phyloP scores from a whole-genome alignment of 2,113 vertebrate species.

The Thunnus thynnus region DNA sequence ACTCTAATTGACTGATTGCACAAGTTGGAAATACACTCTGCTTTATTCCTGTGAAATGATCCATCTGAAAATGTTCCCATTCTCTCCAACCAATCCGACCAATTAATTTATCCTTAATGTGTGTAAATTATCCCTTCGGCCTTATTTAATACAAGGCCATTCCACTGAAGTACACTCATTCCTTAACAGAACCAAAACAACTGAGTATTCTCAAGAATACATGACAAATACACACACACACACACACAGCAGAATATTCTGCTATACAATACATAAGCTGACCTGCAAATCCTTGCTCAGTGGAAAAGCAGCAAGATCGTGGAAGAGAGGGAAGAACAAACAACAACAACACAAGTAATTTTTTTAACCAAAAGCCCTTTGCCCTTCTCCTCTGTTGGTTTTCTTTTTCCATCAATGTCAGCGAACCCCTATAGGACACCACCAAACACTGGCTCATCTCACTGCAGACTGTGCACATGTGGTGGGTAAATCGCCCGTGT shows the following conservation, averaged over 20 bases:
- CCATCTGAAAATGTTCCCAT: too few species aligned
- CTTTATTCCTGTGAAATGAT: too few species aligned
- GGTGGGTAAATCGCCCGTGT: too few species aligned
- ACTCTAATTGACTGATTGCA: neutral
- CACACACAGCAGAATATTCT: constrained; percentile 21
- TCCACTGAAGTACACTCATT: neutral
- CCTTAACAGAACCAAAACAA: neutral
- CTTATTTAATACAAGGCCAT: neutral
- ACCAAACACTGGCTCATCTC: neutral
- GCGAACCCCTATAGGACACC: neutral
- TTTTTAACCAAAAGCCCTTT: constrained; percentile 13
- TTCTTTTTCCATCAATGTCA: constrained; percentile 47
- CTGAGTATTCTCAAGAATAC: neutral
- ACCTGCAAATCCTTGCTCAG: neutral
- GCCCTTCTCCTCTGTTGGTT: constrained; percentile 8
- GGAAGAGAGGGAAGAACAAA: neutral
- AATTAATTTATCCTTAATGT: neutral
- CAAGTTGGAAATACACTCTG: neutral
- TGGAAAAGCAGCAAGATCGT: constrained; percentile 26
- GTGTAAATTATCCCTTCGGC: neutral
- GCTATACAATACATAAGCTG: constrained; percentile 15
- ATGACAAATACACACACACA: neutral
- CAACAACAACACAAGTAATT: neutral
- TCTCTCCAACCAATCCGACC: neutral
- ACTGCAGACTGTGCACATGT: too few species aligned